Evolutionary conservation across 2,113 vertebrate genomes (phyloP).

Genomic region (Rhagologus leucostigma): DNA sequence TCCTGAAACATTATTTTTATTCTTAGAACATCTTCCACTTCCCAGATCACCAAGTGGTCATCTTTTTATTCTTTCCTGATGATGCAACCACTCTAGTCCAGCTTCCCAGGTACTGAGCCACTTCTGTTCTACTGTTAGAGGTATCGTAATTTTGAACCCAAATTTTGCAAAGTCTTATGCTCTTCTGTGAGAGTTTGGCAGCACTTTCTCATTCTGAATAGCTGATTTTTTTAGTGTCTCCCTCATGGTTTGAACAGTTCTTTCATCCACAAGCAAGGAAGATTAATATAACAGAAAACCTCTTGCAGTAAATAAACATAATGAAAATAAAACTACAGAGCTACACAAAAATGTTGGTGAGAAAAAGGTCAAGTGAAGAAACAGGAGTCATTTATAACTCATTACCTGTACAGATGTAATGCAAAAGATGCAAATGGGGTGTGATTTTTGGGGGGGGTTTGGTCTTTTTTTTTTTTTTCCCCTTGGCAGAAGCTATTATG

Average conservation of each 20-base stretch:
- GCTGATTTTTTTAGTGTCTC: neutral
- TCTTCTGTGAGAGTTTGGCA: neutral
- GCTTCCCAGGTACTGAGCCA: neutral
- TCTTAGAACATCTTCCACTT: neutral
- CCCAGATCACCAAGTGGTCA: neutral
- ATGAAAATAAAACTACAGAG: neutral
- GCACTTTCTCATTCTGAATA: neutral
- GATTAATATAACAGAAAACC: neutral
- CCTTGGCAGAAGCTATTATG: neutral
- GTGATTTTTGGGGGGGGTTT: neutral
- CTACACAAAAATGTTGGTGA: neutral
- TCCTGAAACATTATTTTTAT: neutral
- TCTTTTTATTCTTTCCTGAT: neutral
- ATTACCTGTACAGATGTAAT: neutral
- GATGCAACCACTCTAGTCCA: neutral
- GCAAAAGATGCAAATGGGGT: neutral
- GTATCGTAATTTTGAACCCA: neutral
- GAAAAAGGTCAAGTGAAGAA: neutral
- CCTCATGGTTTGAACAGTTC: neutral
- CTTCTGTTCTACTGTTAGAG: neutral
- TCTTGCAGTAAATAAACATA: neutral
- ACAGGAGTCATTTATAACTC: neutral
- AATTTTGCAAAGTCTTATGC: accelerated
- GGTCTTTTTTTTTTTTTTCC: too few species aligned
- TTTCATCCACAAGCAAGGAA: neutral